Percentiles rank a stretch among this genome's conserved stretches.
Evolutionary conservation across 2,888 invertebrate species (phyloP).

Genomic region (Timandra comae): DNA sequence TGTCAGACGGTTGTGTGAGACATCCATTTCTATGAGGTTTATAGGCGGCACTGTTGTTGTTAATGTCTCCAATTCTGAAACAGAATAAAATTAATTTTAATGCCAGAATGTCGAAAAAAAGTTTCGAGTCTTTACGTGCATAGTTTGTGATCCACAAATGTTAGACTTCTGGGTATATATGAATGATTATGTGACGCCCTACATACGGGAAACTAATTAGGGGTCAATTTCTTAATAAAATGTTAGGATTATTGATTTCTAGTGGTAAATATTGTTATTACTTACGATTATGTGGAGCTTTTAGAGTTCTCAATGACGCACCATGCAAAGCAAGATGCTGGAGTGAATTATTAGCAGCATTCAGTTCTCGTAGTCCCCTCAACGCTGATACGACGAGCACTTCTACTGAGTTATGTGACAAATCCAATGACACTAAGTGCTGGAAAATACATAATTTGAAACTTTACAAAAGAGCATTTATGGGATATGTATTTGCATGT

Average conservation of each 20-base stretch:
- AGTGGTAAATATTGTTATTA: slow-evolving; percentile 4
- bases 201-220: too few species aligned
- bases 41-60: slow-evolving; percentile 82
- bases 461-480: too few species aligned
- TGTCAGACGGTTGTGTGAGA: slow-evolving; percentile 85
- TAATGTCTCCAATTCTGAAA: slow-evolving; percentile 84
- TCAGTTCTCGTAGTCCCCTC: slow-evolving; percentile 84
- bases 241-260: too few species aligned
- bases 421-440: slow-evolving; percentile 88
- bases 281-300: slow-evolving; percentile 89
- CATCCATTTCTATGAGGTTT: slow-evolving; percentile 84
- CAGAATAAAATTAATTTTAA: slow-evolving; percentile 10
- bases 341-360: slow-evolving; percentile 86
- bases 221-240: too few species aligned
- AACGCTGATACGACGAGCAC: slow-evolving; percentile 87
- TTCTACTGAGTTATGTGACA: slow-evolving; percentile 90
- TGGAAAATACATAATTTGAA: too few species aligned
- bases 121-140: too few species aligned
- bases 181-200: too few species aligned
- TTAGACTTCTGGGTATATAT: too few species aligned
- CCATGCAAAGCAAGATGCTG: slow-evolving; percentile 88
- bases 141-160: too few species aligned
- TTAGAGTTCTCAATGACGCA: slow-evolving; percentile 82
- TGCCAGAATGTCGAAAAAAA: too few species aligned
- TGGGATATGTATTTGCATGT: too few species aligned